Conservation (phyloP, 2,797 vertebrate genomes). For the Spea hammondii region DNA sequence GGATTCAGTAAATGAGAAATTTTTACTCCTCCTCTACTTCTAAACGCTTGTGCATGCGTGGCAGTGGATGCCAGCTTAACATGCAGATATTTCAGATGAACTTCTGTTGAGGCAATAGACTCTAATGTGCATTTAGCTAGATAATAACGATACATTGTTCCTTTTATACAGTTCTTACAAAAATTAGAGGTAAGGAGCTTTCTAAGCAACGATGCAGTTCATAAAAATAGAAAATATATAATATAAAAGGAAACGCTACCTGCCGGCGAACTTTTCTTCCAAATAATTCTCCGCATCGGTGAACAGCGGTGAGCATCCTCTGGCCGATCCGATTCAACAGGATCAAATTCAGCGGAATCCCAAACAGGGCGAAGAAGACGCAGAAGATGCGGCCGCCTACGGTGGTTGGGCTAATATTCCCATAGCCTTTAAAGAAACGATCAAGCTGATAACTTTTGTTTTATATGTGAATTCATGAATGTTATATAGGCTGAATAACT, state of each 20-base stretch:
- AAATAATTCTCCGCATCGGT: slow-evolving; percentile 67
- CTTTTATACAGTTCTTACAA: no score
- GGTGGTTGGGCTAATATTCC: slow-evolving; percentile 82
- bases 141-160: no score
- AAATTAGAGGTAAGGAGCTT: no score
- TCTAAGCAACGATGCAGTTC: no score
- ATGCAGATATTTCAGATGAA: no score
- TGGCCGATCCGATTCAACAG: slow-evolving; percentile 84
- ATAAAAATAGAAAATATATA: background rate
- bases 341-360: slow-evolving; percentile 87
- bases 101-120: no score
- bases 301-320: slow-evolving; percentile 79
- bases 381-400: slow-evolving; percentile 83
- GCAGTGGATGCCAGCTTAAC: no score
- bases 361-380: slow-evolving; percentile 84
- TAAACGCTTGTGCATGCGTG: no score
- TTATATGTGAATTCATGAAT: background rate
- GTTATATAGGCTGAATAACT: background rate
- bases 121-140: no score
- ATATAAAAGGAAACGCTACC: slow-evolving; percentile 65
- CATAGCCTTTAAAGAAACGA: slow-evolving; percentile 72
- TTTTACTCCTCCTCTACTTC: no score
- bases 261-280: slow-evolving; percentile 63
- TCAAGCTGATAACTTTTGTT: no score
- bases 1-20: no score